phyloP scores from a whole-genome alignment of 2,888 invertebrate genomes.

The Acanthosoma haemorrhoidale region DNA sequence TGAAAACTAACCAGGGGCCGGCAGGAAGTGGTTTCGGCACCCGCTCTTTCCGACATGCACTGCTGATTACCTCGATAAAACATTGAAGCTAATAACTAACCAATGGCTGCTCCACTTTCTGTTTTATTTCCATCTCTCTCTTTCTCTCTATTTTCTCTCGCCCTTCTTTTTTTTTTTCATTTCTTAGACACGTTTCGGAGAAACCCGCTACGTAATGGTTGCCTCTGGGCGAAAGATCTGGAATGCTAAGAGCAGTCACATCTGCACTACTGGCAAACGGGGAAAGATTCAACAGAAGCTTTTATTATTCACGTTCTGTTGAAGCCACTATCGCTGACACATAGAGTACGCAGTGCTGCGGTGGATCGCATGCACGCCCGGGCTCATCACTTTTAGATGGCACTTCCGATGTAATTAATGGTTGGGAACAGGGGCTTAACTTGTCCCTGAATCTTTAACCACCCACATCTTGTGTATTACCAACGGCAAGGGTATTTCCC shows the following conservation, averaged over 20 bases:
- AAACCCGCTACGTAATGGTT: not conserved
- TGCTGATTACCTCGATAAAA: not conserved
- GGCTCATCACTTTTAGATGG: not conserved
- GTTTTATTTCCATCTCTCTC: not conserved
- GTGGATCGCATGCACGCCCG: not conserved
- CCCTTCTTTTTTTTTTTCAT: not conserved
- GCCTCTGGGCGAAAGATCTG: not conserved
- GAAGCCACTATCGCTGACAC: too few relatives aligned
- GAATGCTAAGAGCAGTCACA: not conserved
- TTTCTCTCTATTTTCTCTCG: not conserved
- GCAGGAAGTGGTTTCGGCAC: constrained; percentile 19
- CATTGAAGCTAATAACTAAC: constrained; percentile 7
- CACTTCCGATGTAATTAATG: not conserved
- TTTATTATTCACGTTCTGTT: not conserved
- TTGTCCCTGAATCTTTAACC: too few relatives aligned
- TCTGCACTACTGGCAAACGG: not conserved
- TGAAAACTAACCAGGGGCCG: not conserved
- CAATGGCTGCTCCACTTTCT: not conserved
- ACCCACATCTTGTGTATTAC: too few relatives aligned
- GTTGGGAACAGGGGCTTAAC: not conserved
- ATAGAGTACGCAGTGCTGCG: not conserved
- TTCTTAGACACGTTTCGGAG: too few relatives aligned
- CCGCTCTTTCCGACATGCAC: constrained; percentile 11
- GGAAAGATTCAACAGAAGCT: not conserved
- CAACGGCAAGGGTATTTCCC: too few relatives aligned